Conservation (phyloP, 2,113 vertebrate species). For the Leptocoma aspasia region DNA sequence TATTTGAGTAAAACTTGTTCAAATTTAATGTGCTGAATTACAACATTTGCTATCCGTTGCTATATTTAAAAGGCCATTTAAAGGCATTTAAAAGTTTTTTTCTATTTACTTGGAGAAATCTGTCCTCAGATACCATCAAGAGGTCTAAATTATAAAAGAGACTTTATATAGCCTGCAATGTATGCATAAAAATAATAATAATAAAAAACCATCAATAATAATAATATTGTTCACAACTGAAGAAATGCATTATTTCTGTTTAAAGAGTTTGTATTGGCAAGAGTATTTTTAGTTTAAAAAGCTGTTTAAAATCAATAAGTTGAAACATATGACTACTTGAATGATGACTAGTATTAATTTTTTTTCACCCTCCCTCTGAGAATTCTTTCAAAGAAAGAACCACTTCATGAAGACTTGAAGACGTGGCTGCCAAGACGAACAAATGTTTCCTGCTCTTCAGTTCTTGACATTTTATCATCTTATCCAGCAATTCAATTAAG, state of each 20-base stretch:
- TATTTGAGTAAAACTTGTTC: neutral
- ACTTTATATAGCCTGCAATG: neutral
- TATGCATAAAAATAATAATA: neutral
- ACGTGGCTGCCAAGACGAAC: neutral
- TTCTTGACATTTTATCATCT: neutral
- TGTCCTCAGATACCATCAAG: neutral
- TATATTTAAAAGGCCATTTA: neutral
- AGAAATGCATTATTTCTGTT: neutral
- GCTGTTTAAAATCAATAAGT: neutral
- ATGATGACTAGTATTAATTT: neutral
- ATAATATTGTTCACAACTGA: neutral
- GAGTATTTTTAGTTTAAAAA: neutral
- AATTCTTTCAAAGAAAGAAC: neutral
- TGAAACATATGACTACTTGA: neutral
- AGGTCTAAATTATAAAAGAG: neutral
- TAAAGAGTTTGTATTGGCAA: neutral
- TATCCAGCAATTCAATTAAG: neutral
- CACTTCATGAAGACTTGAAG: neutral
- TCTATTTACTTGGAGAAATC: neutral
- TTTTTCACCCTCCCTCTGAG: neutral
- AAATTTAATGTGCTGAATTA: neutral
- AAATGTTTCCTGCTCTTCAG: neutral
- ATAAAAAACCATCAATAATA: neutral
- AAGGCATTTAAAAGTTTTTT: neutral
- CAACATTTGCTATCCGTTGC: neutral